These are phyloP conservation scores for Stegophylla sp. DNA, from an alignment of 2,888 invertebrate species.

Conservation along the genomic window DNA sequence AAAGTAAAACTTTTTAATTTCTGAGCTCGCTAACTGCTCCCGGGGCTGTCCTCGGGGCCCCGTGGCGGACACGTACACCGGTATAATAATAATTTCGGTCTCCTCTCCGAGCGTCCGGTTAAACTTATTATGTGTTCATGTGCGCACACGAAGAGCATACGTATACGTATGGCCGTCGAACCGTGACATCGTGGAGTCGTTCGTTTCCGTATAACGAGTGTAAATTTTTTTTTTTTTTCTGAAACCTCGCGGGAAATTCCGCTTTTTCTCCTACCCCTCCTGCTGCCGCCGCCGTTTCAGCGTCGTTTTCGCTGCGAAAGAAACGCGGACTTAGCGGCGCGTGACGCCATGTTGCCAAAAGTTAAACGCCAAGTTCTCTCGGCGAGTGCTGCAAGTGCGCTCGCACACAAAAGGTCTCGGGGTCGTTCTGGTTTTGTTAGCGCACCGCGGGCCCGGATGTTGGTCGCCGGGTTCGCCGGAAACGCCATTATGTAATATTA, in stretches of 20 bases:
- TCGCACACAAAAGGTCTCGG: constrained; percentile 27
- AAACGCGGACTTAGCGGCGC: constrained; percentile 13
- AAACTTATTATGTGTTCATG: too few species aligned
- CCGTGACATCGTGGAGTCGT: neutral
- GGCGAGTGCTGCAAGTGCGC: neutral
- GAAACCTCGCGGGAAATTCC: constrained; percentile 4
- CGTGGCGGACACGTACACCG: neutral
- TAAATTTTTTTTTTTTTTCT: neutral
- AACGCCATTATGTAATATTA: constrained; percentile 51
- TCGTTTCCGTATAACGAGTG: neutral
- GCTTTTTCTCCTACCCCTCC: neutral
- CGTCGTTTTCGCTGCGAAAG: neutral
- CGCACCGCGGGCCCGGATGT: constrained; percentile 27
- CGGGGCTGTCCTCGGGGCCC: neutral
- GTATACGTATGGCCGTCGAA: neutral
- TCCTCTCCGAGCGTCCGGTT: neutral
- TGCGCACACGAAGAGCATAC: too few species aligned
- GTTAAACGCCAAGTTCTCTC: constrained; percentile 47
- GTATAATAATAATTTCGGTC: constrained; percentile 6
- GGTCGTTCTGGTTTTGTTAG: constrained; percentile 40
- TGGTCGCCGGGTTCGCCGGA: constrained; percentile 24
- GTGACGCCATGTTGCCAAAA: constrained; percentile 32
- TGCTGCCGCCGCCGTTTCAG: neutral
- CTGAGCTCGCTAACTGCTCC: neutral
- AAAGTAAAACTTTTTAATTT: constrained; percentile 7